These are phyloP conservation scores for Setipinna tenuifilis DNA, from an alignment of 2,797 vertebrate genomes.

Conservation along the genomic window DNA sequence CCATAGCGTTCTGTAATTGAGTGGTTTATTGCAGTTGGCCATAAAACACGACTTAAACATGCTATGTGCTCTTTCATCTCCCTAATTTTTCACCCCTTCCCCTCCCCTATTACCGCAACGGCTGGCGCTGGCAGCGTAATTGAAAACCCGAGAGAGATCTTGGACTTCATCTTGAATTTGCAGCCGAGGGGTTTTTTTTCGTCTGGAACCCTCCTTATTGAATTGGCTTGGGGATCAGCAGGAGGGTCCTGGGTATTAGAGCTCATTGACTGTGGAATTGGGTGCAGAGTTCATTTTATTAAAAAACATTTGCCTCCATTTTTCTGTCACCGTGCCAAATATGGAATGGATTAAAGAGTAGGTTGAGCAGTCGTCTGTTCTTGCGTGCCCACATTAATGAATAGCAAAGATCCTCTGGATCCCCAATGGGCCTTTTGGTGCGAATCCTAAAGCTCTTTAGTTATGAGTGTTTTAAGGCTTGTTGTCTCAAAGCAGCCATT, in stretches of 20 bases:
- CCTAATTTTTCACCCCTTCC: background rate
- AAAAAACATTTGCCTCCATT: slow-evolving; percentile 27
- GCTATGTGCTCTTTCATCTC: background rate
- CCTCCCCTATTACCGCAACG: background rate
- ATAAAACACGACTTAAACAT: slow-evolving; percentile 17
- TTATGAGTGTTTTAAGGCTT: background rate
- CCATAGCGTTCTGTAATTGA: background rate
- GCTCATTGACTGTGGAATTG: slow-evolving; percentile 35
- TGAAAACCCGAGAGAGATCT: slow-evolving; percentile 26
- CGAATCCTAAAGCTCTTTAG: background rate
- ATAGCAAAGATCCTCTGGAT: background rate
- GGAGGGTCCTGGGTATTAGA: slow-evolving; percentile 35
- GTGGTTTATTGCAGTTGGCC: background rate
- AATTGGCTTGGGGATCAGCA: slow-evolving; percentile 31
- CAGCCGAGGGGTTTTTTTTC: slow-evolving; percentile 2
- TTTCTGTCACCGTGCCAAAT: background rate
- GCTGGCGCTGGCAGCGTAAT: slow-evolving; percentile 21
- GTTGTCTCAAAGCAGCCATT: background rate
- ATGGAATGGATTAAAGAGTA: background rate
- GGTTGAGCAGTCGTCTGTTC: background rate
- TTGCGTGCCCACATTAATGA: slow-evolving; percentile 8
- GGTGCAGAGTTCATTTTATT: slow-evolving; percentile 36
- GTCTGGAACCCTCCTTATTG: slow-evolving; percentile 24
- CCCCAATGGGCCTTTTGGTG: background rate
- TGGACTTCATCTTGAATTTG: slow-evolving; percentile 33